A percentile compares a stretch with the other conserved stretches of the same genome.
Conservation (phyloP, 2,888 invertebrate species). For the Cenopis cana region DNA sequence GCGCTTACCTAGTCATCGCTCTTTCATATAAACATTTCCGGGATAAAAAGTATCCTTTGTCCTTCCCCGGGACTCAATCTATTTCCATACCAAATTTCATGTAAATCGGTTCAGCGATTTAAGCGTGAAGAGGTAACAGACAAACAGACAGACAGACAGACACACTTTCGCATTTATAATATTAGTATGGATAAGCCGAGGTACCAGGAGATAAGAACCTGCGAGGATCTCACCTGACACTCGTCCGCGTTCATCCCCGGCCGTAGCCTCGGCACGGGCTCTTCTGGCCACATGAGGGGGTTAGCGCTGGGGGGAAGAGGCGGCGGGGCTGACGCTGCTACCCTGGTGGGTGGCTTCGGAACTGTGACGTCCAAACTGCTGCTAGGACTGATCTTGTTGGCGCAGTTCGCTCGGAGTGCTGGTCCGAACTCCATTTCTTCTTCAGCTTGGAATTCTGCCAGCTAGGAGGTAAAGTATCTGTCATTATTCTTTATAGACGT, state of each 20-base stretch:
- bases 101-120: no score
- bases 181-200: no score
- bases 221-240: conserved; percentile 64
- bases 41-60: no score
- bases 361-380: not conserved
- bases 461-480: conserved; percentile 50
- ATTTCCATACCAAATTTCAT: no score
- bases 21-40: no score
- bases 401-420: conserved; percentile 46
- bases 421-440: conserved; percentile 72
- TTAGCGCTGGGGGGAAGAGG: conserved; percentile 65
- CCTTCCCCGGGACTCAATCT: no score
- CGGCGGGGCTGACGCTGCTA: conserved; percentile 69
- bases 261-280: conserved; percentile 63
- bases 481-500: not conserved
- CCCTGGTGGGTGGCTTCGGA: conserved; percentile 56
- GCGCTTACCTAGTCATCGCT: no score
- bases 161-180: no score
- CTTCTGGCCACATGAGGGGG: conserved; percentile 71
- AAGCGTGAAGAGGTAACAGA: no score
- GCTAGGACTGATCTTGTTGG: conserved; percentile 22
- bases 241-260: conserved; percentile 71
- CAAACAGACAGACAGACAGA: no score
- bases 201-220: conserved; percentile 11
- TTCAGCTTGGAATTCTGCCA: conserved; percentile 79